Evolutionary conservation across 2,113 vertebrate genomes (phyloP).

Genomic region (Illadopsis cleaveri): DNA sequence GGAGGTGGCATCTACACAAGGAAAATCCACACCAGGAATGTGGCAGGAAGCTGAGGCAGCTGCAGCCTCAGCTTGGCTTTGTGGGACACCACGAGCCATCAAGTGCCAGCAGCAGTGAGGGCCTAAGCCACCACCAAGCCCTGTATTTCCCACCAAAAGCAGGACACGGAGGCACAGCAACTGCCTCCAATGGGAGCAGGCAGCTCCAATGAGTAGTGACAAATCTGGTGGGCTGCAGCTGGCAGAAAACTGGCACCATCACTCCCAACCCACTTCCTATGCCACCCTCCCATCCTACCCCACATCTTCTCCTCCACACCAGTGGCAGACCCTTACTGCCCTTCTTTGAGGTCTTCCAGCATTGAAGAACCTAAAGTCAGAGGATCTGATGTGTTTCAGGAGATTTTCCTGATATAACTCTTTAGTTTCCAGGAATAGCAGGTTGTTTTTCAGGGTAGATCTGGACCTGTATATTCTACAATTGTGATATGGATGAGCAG

Average conservation of each 20-base stretch:
- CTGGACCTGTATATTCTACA: neutral
- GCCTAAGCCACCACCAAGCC: neutral
- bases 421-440: neutral
- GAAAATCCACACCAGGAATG: neutral
- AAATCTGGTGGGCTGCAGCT: neutral
- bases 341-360: neutral
- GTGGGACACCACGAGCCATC: neutral
- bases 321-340: neutral
- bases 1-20: neutral
- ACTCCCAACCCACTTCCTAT: neutral
- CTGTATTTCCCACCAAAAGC: neutral
- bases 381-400: neutral
- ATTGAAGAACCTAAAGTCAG: neutral
- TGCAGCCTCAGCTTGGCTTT: neutral
- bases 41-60: neutral
- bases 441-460: neutral
- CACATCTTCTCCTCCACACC: neutral
- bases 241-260: neutral
- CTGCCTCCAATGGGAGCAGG: neutral
- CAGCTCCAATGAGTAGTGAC: neutral
- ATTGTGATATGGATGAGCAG: neutral
- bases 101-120: accelerated
- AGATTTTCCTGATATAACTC: neutral
- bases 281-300: neutral
- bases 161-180: neutral